Percentiles rank a stretch among this genome's conserved stretches.
These are phyloP conservation scores for Anabacerthia variegaticeps DNA, from an alignment of 2,797 vertebrate species.

Conservation along the genomic window DNA sequence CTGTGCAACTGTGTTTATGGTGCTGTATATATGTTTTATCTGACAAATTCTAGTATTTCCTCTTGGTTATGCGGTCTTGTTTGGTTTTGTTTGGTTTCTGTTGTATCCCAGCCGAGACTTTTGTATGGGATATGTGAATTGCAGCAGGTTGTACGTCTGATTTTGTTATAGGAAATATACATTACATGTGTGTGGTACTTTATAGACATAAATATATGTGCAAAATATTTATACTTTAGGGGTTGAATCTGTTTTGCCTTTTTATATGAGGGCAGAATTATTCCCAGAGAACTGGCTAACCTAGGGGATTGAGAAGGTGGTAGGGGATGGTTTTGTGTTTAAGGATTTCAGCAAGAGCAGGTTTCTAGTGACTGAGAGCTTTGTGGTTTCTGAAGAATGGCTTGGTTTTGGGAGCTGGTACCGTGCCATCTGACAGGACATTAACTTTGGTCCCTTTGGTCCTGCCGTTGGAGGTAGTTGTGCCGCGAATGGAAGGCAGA, in stretches of 20 bases:
- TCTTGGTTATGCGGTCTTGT: not conserved
- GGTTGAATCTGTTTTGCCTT: not conserved
- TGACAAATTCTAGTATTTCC: not conserved
- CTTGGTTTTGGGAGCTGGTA: not conserved
- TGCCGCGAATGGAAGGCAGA: not conserved
- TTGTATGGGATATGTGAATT: not conserved
- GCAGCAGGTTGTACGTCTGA: not conserved
- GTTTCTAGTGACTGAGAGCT: not conserved
- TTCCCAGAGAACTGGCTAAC: not conserved
- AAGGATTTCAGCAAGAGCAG: not conserved
- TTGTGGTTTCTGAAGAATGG: not conserved
- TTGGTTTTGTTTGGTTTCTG: not conserved
- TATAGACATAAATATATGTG: not conserved
- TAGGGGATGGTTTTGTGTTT: not conserved
- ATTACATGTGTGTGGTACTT: not conserved
- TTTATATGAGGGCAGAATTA: not conserved
- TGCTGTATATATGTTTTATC: not conserved
- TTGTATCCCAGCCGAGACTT: not conserved
- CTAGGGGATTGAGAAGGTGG: not conserved
- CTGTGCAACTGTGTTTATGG: conserved; percentile 19
- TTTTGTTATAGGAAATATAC: not conserved
- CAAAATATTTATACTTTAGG: not conserved
- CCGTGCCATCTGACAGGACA: rapidly evolving
- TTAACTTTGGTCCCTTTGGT: not conserved
- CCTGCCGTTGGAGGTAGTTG: rapidly evolving